Conservation (phyloP, 2,113 vertebrate genomes). For the Coreoperca whiteheadi region DNA sequence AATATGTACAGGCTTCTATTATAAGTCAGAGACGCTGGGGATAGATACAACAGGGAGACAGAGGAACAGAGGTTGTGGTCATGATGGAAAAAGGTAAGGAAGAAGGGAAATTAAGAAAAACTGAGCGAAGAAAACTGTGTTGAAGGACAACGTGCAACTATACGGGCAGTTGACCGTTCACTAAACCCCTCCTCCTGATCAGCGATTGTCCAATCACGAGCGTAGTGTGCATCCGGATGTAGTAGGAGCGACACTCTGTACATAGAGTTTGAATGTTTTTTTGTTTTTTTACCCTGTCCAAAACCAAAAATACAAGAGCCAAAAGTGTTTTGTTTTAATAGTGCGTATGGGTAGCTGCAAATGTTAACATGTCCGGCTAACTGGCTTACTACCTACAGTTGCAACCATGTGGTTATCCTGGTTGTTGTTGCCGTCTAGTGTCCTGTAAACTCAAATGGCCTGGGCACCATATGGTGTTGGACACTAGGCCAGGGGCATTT, state of each 20-base stretch:
- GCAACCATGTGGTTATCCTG: too few relatives aligned
- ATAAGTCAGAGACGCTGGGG: slow-evolving; percentile 39
- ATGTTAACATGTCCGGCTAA: not conserved
- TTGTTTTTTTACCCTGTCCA: not conserved
- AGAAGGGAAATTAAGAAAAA: not conserved
- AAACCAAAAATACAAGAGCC: not conserved
- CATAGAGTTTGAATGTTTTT: not conserved
- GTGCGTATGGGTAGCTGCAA: not conserved
- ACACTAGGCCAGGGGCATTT: too few relatives aligned
- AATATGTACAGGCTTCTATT: slow-evolving; percentile 54
- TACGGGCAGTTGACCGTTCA: not conserved
- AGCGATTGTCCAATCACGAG: slow-evolving; percentile 5
- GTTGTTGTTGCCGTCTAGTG: too few relatives aligned
- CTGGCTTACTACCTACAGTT: too few relatives aligned
- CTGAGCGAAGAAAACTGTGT: not conserved
- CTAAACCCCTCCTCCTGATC: not conserved
- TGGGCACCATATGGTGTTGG: too few relatives aligned
- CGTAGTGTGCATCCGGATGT: not conserved
- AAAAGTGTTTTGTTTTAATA: not conserved
- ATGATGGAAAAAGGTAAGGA: not conserved
- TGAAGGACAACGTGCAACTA: not conserved
- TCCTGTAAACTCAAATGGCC: too few relatives aligned
- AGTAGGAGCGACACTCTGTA: not conserved
- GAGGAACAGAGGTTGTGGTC: slow-evolving; percentile 22
- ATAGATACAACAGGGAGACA: slow-evolving; percentile 18